phyloP scores from a whole-genome alignment of 2,888 invertebrate genomes.

The Altica lythri region DNA sequence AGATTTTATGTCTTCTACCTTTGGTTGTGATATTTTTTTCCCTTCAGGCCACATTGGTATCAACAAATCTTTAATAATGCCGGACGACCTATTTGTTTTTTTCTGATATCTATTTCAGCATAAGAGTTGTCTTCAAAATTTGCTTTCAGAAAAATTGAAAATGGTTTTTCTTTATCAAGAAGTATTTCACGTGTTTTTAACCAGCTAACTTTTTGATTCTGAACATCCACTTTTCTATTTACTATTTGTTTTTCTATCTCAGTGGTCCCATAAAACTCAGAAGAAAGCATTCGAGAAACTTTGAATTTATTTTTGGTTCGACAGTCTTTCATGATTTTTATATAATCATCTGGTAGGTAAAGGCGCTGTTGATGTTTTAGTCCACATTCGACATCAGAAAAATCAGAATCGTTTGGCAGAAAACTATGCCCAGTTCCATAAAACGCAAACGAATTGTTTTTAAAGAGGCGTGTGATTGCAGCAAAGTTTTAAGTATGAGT shows the following conservation, averaged over 20 bases:
- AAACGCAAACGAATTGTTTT: constrained; percentile 25
- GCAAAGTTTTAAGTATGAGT: constrained; percentile 21
- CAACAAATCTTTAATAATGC: constrained; percentile 22
- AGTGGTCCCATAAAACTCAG: constrained; percentile 17
- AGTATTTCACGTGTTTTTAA: constrained; percentile 23
- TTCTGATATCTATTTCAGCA: constrained; percentile 23
- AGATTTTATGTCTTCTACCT: constrained; percentile 19
- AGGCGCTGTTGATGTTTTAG: constrained; percentile 23
- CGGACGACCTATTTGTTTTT: constrained; percentile 23
- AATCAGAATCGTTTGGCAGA: constrained; percentile 7
- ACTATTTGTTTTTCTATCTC: constrained; percentile 20
- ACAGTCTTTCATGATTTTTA: constrained; percentile 8
- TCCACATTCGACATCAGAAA: constrained; percentile 6
- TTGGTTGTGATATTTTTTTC: constrained; percentile 18
- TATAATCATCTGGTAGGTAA: constrained; percentile 28
- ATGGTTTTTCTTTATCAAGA: constrained; percentile 19
- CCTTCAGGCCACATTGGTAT: constrained; percentile 17
- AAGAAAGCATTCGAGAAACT: constrained; percentile 19
- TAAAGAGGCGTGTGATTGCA: constrained; percentile 22
- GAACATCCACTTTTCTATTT: constrained; percentile 28
- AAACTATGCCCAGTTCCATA: constrained; percentile 19
- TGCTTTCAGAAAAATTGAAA: constrained; percentile 17
- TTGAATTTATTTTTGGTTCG: constrained; percentile 21
- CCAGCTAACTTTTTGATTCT: constrained; percentile 23
- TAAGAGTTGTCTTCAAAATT: constrained; percentile 21